Evolutionary conservation across 2,113 vertebrate genomes (phyloP).

Genomic region (Neolamprologus sp.): DNA sequence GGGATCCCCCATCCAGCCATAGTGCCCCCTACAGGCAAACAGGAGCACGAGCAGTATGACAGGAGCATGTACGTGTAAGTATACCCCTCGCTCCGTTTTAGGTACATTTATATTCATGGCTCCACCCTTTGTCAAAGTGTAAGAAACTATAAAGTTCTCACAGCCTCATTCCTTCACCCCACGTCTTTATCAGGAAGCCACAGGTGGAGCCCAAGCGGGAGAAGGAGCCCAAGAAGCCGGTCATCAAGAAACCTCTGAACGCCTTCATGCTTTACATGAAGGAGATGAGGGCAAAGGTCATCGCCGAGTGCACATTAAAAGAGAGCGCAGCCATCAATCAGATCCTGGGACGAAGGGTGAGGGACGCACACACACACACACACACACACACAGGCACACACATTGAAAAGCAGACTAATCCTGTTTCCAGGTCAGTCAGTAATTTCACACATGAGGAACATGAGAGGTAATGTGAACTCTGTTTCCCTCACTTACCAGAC

Average conservation of each 20-base stretch:
- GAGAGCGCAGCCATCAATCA: constrained; percentile 99
- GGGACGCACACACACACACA: background rate
- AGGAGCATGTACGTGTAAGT: constrained; percentile 81
- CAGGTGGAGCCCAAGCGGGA: constrained; percentile 88
- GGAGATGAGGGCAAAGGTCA: constrained; percentile 98
- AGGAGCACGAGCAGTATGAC: constrained; percentile 89
- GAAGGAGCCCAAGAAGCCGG: constrained; percentile 96
- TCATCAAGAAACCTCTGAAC: constrained; percentile 98
- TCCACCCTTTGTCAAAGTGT: background rate
- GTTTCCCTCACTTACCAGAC: background rate
- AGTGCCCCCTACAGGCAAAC: constrained; percentile 89
- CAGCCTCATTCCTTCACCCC: background rate
- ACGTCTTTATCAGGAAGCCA: constrained; percentile 74
- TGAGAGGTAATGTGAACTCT: constrained; percentile 1
- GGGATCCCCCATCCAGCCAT: constrained; percentile 95
- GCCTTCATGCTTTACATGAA: constrained; percentile 99
- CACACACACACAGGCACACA: background rate
- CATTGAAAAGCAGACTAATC: background rate
- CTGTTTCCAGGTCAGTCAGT: constrained; percentile 8
- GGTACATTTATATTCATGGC: background rate
- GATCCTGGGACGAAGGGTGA: constrained; percentile 94
- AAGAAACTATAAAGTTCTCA: background rate
- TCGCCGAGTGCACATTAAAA: constrained; percentile 97
- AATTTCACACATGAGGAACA: constrained; percentile 36
- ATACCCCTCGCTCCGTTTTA: background rate